Evolutionary conservation across 2,797 vertebrate genomes (phyloP).

Genomic region (Rhincodon typus): DNA sequence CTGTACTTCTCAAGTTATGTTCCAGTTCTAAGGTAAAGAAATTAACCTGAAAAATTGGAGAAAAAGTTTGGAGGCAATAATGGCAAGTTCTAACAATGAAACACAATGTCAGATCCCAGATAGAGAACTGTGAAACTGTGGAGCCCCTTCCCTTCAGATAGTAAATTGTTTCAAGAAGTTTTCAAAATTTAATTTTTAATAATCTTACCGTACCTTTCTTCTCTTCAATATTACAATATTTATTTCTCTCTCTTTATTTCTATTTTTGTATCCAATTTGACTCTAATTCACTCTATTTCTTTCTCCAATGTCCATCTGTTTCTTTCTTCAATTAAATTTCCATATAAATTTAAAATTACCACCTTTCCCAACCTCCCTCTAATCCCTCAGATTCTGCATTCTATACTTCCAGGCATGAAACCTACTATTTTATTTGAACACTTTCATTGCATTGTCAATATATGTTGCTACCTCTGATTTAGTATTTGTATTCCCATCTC

Average conservation of each 20-base stretch:
- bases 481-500: background rate
- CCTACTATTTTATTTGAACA: background rate
- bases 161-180: background rate
- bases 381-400: background rate
- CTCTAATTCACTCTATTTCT: background rate
- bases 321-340: background rate
- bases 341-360: background rate
- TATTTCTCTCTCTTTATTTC: background rate
- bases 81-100: background rate
- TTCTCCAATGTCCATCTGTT: background rate
- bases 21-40: background rate
- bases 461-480: background rate
- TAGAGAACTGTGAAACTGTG: background rate
- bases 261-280: background rate
- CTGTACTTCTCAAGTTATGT: background rate
- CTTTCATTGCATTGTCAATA: background rate
- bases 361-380: too few relatives aligned
- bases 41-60: background rate
- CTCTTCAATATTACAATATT: background rate
- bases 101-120: background rate
- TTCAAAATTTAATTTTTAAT: background rate
- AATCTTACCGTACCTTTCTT: background rate
- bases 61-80: background rate
- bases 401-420: background rate
- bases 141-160: too few relatives aligned